These are phyloP conservation scores for Anolis apletophallus DNA, from an alignment of 2,797 vertebrate genomes.

Conservation along the genomic window DNA sequence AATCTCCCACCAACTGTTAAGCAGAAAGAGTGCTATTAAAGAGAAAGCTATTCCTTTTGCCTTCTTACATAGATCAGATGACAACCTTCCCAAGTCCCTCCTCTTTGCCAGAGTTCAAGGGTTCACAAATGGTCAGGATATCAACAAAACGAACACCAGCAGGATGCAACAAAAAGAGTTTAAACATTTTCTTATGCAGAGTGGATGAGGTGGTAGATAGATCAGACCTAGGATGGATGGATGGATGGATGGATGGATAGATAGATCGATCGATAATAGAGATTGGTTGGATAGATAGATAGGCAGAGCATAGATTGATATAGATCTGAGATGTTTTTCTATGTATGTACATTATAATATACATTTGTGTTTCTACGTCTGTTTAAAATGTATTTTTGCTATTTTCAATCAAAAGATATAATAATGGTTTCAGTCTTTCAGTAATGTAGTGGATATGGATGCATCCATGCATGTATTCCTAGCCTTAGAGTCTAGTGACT, in stretches of 20 bases:
- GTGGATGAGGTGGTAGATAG: background rate
- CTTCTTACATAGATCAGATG: conserved; percentile 80
- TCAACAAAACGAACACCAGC: conserved; percentile 73
- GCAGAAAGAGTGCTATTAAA: conserved; percentile 84
- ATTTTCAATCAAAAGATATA: conserved; percentile 42
- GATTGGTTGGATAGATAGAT: background rate
- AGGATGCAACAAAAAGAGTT: conserved; percentile 70
- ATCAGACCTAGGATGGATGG: background rate
- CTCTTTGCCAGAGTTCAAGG: conserved; percentile 80
- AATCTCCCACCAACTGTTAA: conserved; percentile 91
- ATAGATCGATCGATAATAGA: background rate
- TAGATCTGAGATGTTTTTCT: background rate
- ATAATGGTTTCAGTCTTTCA: conserved; percentile 24
- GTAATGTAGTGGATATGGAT: background rate
- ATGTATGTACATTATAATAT: background rate
- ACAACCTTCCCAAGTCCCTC: conserved; percentile 77
- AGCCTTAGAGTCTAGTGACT: background rate
- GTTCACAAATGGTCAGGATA: conserved; percentile 82
- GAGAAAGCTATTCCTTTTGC: conserved; percentile 80
- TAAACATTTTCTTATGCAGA: conserved; percentile 71
- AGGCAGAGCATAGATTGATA: background rate
- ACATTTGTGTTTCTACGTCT: background rate
- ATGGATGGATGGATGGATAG: background rate
- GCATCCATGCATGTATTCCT: background rate
- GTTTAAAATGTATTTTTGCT: background rate